Evolutionary conservation across 2,888 invertebrate genomes (phyloP).

Genomic region (Apamea monoglypha): DNA sequence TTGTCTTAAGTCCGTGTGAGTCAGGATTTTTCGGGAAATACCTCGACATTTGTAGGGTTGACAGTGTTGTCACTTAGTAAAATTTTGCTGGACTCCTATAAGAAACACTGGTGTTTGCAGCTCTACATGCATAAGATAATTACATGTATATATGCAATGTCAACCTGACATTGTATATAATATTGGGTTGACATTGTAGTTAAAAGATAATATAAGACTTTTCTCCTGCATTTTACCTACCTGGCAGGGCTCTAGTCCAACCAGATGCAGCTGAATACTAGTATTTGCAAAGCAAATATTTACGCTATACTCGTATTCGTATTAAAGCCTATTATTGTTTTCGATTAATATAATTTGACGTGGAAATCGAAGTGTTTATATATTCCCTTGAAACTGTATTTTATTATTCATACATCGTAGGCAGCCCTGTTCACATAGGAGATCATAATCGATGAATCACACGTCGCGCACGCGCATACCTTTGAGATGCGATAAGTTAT

Average conservation of each 20-base stretch:
- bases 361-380: not conserved
- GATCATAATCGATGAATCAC: conserved; percentile 30
- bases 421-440: conserved; percentile 1
- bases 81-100: not conserved
- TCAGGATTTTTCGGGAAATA: conserved; percentile 45
- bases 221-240: not conserved
- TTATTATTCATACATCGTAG: not conserved
- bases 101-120: not conserved
- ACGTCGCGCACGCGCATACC: not conserved
- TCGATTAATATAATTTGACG: not conserved
- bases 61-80: not conserved
- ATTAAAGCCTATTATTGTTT: not conserved
- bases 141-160: too few species aligned
- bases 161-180: too few species aligned
- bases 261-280: not conserved
- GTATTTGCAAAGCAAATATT: not conserved
- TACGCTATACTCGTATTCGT: not conserved
- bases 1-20: conserved; percentile 37
- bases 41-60: conserved; percentile 7
- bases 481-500: not conserved
- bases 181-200: too few species aligned
- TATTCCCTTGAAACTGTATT: not conserved
- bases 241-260: not conserved
- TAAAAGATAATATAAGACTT: too few species aligned
- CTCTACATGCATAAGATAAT: too few species aligned